These are phyloP conservation scores for Dexiosoma caninum DNA, from an alignment of 2,888 invertebrate species.

Conservation along the genomic window DNA sequence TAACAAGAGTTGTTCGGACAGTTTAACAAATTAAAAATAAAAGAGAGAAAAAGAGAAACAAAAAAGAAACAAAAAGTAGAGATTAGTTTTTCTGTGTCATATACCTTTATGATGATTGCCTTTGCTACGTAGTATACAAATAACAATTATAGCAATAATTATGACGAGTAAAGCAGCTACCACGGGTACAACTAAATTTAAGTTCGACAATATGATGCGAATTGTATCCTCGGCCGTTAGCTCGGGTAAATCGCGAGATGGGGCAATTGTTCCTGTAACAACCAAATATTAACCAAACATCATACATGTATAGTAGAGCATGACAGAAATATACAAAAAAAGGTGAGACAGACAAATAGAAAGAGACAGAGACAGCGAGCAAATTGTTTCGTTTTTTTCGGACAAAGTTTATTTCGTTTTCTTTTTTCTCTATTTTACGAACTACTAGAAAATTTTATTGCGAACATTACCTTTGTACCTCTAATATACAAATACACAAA, in stretches of 20 bases:
- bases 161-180: slow-evolving; percentile 94
- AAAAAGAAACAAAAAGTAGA: slow-evolving; percentile 69
- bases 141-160: slow-evolving; percentile 94
- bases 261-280: slow-evolving; percentile 97
- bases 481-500: slow-evolving; percentile 73
- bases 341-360: slow-evolving; percentile 23
- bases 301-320: slow-evolving; percentile 57
- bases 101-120: slow-evolving; percentile 91
- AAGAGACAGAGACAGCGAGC: slow-evolving; percentile 13
- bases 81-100: slow-evolving; percentile 63
- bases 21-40: slow-evolving; percentile 54
- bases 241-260: slow-evolving; percentile 89
- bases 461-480: slow-evolving; percentile 69
- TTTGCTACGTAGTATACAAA: slow-evolving; percentile 92
- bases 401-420: slow-evolving; percentile 64
- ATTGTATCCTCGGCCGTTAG: slow-evolving; percentile 89
- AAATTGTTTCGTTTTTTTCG: slow-evolving; percentile 53
- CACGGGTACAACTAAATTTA: slow-evolving; percentile 95
- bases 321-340: slow-evolving; percentile 19
- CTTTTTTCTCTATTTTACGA: slow-evolving; percentile 17
- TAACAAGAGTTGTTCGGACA: slow-evolving; percentile 57
- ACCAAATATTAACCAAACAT: slow-evolving; percentile 71
- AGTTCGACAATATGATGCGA: slow-evolving; percentile 91
- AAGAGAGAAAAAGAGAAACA: slow-evolving; percentile 68
- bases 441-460: slow-evolving; percentile 35